A percentile compares a stretch with the other conserved stretches of the same genome.
Conservation (phyloP, 1,140 invertebrate species). For the Fragariocoptes setiger region DNA sequence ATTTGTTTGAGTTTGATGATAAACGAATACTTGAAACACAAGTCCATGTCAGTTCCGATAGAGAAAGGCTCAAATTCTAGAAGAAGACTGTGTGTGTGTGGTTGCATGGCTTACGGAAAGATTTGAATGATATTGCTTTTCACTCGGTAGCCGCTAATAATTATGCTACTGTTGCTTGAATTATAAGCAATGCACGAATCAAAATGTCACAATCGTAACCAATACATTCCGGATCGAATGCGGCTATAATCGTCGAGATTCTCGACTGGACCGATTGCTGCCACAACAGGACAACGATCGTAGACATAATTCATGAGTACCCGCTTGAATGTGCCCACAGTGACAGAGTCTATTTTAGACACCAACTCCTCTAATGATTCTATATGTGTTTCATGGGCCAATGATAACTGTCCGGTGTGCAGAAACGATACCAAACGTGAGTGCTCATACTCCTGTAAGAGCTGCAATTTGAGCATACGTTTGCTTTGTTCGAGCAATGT, state of each 20-base stretch:
- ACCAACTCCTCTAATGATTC: slow-evolving; percentile 74
- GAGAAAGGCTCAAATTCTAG: too few relatives aligned
- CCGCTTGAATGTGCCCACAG: slow-evolving; percentile 43
- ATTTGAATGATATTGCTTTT: too few relatives aligned
- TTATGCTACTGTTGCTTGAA: too few relatives aligned
- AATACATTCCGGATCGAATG: slow-evolving; percentile 56
- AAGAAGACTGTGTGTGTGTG: too few relatives aligned
- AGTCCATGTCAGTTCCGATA: too few relatives aligned
- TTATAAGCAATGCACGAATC: too few relatives aligned
- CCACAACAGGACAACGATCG: slow-evolving; percentile 24
- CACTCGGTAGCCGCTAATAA: too few relatives aligned
- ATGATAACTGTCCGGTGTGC: slow-evolving; percentile 77
- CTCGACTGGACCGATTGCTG: slow-evolving; percentile 32
- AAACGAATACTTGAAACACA: too few relatives aligned
- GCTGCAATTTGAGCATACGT: slow-evolving; percentile 78
- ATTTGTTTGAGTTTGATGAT: too few relatives aligned
- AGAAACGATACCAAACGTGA: slow-evolving; percentile 97
- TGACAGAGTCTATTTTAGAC: slow-evolving; percentile 59
- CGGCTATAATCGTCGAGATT: slow-evolving; percentile 58
- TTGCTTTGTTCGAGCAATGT: slow-evolving; percentile 73
- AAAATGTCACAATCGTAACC: slow-evolving; percentile 48
- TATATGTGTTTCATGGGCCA: slow-evolving; percentile 79
- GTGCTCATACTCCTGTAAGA: slow-evolving; percentile 83
- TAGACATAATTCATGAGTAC: slow-evolving; percentile 76
- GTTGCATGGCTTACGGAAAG: too few relatives aligned